These are phyloP conservation scores for Ploceus nigricollis DNA, from an alignment of 2,113 vertebrate species.

Conservation along the genomic window DNA sequence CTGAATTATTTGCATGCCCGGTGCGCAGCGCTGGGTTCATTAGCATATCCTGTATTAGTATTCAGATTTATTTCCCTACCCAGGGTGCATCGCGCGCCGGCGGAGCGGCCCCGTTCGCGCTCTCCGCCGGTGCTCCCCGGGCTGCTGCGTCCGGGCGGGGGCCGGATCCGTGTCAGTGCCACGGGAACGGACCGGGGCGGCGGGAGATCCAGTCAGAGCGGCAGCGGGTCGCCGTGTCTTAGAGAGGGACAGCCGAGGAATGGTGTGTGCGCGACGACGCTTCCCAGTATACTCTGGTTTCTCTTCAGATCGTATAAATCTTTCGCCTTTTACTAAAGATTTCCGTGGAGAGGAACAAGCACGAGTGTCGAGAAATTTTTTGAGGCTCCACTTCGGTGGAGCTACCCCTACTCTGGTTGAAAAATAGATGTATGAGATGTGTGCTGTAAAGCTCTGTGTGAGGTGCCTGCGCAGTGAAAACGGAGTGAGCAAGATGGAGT, in stretches of 20 bases:
- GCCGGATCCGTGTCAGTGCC: accelerated
- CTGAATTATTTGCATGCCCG: accelerated
- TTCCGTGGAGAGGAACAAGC: constrained; percentile 32
- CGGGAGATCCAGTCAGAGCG: accelerated
- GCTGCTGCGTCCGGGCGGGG: accelerated
- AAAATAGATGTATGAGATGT: neutral
- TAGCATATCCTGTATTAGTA: accelerated
- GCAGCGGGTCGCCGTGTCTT: accelerated
- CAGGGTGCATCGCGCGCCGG: neutral
- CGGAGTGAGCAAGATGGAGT: accelerated
- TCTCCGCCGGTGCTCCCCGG: neutral
- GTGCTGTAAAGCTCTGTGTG: no score
- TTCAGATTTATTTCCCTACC: neutral
- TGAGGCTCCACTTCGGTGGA: neutral
- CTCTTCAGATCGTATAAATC: constrained; percentile 34
- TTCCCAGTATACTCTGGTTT: accelerated
- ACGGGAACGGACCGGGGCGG: accelerated
- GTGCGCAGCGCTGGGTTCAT: accelerated
- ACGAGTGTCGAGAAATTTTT: neutral
- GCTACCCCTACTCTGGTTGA: accelerated
- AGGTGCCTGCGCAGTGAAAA: no score
- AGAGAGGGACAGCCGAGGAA: accelerated
- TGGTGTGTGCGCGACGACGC: accelerated
- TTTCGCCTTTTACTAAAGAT: constrained; percentile 64
- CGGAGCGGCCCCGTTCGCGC: accelerated